Evolutionary conservation across 1,140 invertebrate genomes (phyloP), one percentile per base, ranked within the genome.

Genomic region (Drosophila paulistorum): DNA sequence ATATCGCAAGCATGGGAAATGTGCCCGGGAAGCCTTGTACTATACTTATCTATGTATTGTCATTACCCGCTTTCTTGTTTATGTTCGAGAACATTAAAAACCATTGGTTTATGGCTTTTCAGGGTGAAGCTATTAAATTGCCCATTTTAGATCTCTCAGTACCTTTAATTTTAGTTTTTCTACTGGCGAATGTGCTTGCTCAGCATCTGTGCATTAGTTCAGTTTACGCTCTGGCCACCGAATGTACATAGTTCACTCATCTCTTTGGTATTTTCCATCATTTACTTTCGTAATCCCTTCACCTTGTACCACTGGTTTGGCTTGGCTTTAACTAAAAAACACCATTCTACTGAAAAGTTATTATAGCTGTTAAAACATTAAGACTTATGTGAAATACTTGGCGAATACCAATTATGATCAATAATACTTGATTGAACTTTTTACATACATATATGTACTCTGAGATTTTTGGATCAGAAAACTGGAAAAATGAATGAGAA

Each of bases 151-250:
- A 71, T 7, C 26, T 73, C 7, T 54, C 82, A 4, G 67, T 99
- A 11, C 98, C 98, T 3, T 93, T 94, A 74, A 93, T 97, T 71
- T 95, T 98, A 81, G 37, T 96, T 1, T 98, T 96, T 93, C 93
- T 99, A 33, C 81, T 97, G 57, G 95, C 96, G 17, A 99, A 99
- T 93, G 95, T 97, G 11, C 68, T 98, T 0, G 97, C 98, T 11
- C 98, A 99, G 95, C 99, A 97, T 94, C 83, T 99, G 57, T 99
- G 98, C 90, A 99, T 99, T 65, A 96, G 96, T 83, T 97, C 97
- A 2, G 98, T 99, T 0, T 99, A 98, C 90, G 94, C 96, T n/a
- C 93, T 99, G 82, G 99, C 98, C 0, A 97, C 98, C 0, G 97
- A 98, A 92, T 98, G 98, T 91, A n/a, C n/a, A n/a, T n/a, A 95